Evolutionary conservation across 2,888 invertebrate genomes (phyloP).

Genomic region (Orthosia incerta): DNA sequence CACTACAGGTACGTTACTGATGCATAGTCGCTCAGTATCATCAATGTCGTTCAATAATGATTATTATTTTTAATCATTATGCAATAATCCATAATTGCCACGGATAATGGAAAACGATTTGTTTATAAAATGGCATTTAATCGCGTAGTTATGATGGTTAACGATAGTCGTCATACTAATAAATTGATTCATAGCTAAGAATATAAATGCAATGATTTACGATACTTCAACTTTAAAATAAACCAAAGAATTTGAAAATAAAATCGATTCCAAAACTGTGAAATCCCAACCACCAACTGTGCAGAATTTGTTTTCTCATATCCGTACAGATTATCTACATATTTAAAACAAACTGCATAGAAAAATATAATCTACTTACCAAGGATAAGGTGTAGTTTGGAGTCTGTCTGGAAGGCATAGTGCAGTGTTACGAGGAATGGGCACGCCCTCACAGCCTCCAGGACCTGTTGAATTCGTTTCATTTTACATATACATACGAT

Average conservation of each 20-base stretch:
- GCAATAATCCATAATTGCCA: conserved; percentile 1
- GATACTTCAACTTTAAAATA: background rate
- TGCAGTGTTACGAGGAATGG: conserved; percentile 99
- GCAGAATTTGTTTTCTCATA: conserved; percentile 20
- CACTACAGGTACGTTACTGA: conserved; percentile 12
- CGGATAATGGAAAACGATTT: background rate
- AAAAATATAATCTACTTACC: conserved; percentile 92
- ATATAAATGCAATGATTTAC: background rate
- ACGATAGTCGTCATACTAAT: conserved; percentile 1
- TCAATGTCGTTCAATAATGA: conserved; percentile 18
- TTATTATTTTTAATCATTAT: conserved; percentile 28
- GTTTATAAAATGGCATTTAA: conserved; percentile 12
- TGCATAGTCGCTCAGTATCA: conserved; percentile 6
- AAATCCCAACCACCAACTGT: background rate
- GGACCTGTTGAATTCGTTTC: conserved; percentile 90
- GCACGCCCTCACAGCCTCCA: conserved; percentile 98
- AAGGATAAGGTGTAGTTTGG: conserved; percentile 98
- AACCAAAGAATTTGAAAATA: background rate
- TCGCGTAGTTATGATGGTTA: background rate
- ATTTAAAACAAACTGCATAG: background rate
- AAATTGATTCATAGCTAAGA: background rate
- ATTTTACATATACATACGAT: conserved; percentile 48
- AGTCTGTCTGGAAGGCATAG: conserved; percentile 99
- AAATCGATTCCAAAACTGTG: conserved; percentile 19
- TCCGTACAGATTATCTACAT: conserved; percentile 8